Conservation (phyloP, 2,888 invertebrate species). For the Pharmacophagus antenor region DNA sequence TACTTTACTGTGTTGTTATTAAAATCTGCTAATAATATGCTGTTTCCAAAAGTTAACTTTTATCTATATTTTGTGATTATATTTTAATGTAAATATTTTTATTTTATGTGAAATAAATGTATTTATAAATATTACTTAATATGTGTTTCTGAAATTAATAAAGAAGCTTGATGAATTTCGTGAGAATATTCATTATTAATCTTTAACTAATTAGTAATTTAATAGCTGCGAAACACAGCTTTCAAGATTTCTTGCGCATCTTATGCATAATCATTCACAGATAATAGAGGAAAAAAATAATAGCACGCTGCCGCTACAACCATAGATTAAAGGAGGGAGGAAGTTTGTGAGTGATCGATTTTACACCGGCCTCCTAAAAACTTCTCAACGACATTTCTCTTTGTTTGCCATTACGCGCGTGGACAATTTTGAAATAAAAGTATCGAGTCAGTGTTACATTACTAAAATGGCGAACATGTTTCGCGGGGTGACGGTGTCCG, state of each 20-base stretch:
- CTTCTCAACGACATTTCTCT: slow-evolving; percentile 77
- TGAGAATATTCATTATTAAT: not conserved
- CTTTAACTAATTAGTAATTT: not conserved
- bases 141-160: not conserved
- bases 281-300: slow-evolving; percentile 42
- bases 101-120: not conserved
- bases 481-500: slow-evolving; percentile 86
- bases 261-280: slow-evolving; percentile 21
- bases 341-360: slow-evolving; percentile 80
- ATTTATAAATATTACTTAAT: not conserved
- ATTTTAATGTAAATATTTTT: no score
- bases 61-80: no score
- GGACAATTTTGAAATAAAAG: slow-evolving; percentile 55
- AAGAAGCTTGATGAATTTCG: not conserved
- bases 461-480: slow-evolving; percentile 87
- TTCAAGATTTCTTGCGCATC: not conserved
- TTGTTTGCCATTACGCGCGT: slow-evolving; percentile 76
- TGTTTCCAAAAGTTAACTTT: no score
- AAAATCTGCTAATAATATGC: no score
- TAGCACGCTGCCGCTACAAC: slow-evolving; percentile 66
- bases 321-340: slow-evolving; percentile 72
- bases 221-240: not conserved
- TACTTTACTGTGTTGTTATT: no score
- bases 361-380: slow-evolving; percentile 74
- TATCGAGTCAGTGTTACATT: slow-evolving; percentile 52